Evolutionary conservation across 1,140 invertebrate genomes (phyloP), one percentile per base, ranked within the genome.

Genomic region (Aphis gossypii): DNA sequence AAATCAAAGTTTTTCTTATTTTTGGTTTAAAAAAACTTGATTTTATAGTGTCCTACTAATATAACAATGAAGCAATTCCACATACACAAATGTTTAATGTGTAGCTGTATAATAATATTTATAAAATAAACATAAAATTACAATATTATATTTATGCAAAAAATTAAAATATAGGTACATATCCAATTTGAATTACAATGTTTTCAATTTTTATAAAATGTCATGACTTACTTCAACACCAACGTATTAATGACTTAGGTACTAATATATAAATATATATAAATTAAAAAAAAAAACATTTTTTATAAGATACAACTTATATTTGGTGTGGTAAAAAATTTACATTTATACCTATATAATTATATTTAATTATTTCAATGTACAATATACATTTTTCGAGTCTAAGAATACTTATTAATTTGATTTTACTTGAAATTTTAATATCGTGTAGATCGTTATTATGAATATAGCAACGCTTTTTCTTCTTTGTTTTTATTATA

Each of bases 381-480:
- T 86, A 46, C n/a, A 14, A 30, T 87, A n/a, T 30, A 86, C 20
- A 87, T 87, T 87, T 87, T n/a, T 48, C 5, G 18, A 87, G 18
- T 21, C 48, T 20, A 9, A 38, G 51, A 54, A 88, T 88, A 90
- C 20, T 38, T 41, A 60, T 41, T 41, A 38, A 56, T 60, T 30
- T 44, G 8, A 1, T 30, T 56, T 35, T 38, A 21, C 30, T 41
- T 41, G 25, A 30, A 4, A 56, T 90, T 89, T 89, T 89, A 89
- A 89, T 89, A 89, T 89, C 87, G 87, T 90, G 88, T 90, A 90
- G 51, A 56, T 56, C 41, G 18, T 56, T 90, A 18, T 41, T 60
- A 56, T 60, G n/a, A 48, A 38, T 51, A 35, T 51, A 88, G 86
- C 46, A 51, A 88, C 30, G 18, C 46, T 46, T 51, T 88, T 35